Percentiles rank a stretch among this genome's conserved stretches.
Conservation (phyloP, 2,888 invertebrate genomes). For the Parnassius glacialis region DNA sequence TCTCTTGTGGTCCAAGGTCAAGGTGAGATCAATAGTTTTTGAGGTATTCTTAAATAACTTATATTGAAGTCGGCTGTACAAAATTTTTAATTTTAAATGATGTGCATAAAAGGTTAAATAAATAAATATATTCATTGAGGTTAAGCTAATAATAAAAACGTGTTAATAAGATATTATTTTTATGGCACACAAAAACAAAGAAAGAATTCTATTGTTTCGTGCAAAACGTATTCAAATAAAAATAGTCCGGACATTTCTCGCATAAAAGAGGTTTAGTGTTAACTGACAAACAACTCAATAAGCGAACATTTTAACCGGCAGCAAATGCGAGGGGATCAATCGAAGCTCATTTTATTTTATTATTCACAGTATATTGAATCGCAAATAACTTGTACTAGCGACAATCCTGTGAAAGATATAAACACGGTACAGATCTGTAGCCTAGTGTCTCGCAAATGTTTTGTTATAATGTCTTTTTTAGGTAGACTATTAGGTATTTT, state of each 20-base stretch:
- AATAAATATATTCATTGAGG: too few relatives aligned
- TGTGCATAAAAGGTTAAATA: too few relatives aligned
- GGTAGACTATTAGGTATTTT: too few relatives aligned
- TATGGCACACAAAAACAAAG: neutral
- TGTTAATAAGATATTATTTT: neutral
- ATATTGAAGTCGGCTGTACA: too few relatives aligned
- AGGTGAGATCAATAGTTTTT: too few relatives aligned
- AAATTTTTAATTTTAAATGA: too few relatives aligned
- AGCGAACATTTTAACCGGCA: conserved; percentile 35
- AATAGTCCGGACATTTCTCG: conserved; percentile 15
- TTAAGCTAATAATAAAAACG: too few relatives aligned
- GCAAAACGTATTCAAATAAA: conserved; percentile 19
- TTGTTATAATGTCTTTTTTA: too few relatives aligned
- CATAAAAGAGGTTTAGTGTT: conserved; percentile 28
- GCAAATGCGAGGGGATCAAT: conserved; percentile 22
- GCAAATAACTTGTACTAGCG: conserved; percentile 1
- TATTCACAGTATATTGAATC: conserved; percentile 22
- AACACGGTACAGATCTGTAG: neutral
- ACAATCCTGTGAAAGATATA: neutral
- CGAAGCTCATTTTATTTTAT: conserved; percentile 28
- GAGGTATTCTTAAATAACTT: too few relatives aligned
- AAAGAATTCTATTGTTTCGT: neutral
- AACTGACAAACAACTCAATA: conserved; percentile 43
- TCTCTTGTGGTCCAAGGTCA: too few relatives aligned
- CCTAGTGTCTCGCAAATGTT: too few relatives aligned